Evolutionary conservation across 2,888 invertebrate species (phyloP), one percentile per base, ranked within the genome.

Genomic region (Netelia inedita): DNA sequence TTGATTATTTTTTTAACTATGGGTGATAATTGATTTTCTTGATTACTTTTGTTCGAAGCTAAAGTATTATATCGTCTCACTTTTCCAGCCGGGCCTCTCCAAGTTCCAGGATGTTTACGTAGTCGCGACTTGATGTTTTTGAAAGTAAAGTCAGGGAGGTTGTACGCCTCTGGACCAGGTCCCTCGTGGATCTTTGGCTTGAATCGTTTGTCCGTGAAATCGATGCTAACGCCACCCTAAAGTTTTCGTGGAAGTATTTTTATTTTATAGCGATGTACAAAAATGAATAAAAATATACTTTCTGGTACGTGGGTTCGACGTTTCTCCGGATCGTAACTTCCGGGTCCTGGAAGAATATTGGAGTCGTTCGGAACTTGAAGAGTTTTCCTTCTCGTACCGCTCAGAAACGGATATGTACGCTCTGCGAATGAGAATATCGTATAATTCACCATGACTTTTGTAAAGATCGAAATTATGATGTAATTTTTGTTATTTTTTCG

Each of bases 161-260:
- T 72, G 16, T 87, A 88, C 14, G 83, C 59, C 0, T 81, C 35
- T n/a, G 88, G 88, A 46, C 88, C 85, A 14, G 89, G 89, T 28
- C 83, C 83, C 16, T 86, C 82, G 50, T 72, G 9, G 3, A 80
- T 55, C 9, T 80, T 57, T 11, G 74, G 59, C 59, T 89, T 88
- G 14, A 88, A 85, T 61, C 88, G 86, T n/a, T 72, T 41, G 1
- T 89, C 89, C 9, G 88, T 90, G 19, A 87, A 90, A 83, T 89
- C 89, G 61, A 89, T 89, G 63, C 90, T 90, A 28, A 89, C 88
- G 3, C 90, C 88, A 28, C 90, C 90, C 90, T 90, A 71, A 73
- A 86, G 84, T 85, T 86, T 73, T 68, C 9, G 43, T 65, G n/a
- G 9, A 65, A 84, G 16, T 46, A 46, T 46, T 46, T 1, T 46